Evolutionary conservation across 2,888 invertebrate genomes (phyloP), one percentile per base, ranked within the genome.

Genomic region (Plagiodera versicolora): DNA sequence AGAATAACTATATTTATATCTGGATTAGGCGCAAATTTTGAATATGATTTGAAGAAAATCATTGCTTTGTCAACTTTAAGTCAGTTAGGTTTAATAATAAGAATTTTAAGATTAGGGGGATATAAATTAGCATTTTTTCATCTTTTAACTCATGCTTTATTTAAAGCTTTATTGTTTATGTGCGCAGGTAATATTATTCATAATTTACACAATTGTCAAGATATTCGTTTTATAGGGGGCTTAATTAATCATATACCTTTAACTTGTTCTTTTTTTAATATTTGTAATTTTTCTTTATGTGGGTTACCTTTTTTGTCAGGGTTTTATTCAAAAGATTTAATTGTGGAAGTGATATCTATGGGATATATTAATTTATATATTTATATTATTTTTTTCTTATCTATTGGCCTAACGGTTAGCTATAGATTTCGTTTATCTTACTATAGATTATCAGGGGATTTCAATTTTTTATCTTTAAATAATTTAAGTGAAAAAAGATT

Each of bases 81-180:
- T 1, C 90, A 91, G 75, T 81, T 91, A 75, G 89, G 89, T 0
- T 83, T 91, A 76, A 90, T 91, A 84, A 86, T 90, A 77, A 77
- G 80, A 67, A 76, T 79, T 72, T 73, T 86, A 66, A 70, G 77
- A 8, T 61, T 84, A 69, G 80, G 80, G 0, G 79, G 83, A 62
- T 73, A 75, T 66, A 77, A 83, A 62, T 81, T 89, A 73, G 83
- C 86, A 70, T 88, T 87, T 84, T 89, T 89, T 84, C 89, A 90
- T 85, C 79, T 89, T 75, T 80, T 89, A 75, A 86, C 83, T 67
- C 89, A 90, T 84, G 89, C 89, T 63, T 83, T 90, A 80, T 90
- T 90, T 87, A 90, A 90, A 67, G 88, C 89, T 69, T 82, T 89
- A 79, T 82, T 89, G 78, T 89, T 90, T 85, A 83, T 90, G 74